Evolutionary conservation across 2,888 invertebrate species (phyloP).

Genomic region (Nomada ferruginata): DNA sequence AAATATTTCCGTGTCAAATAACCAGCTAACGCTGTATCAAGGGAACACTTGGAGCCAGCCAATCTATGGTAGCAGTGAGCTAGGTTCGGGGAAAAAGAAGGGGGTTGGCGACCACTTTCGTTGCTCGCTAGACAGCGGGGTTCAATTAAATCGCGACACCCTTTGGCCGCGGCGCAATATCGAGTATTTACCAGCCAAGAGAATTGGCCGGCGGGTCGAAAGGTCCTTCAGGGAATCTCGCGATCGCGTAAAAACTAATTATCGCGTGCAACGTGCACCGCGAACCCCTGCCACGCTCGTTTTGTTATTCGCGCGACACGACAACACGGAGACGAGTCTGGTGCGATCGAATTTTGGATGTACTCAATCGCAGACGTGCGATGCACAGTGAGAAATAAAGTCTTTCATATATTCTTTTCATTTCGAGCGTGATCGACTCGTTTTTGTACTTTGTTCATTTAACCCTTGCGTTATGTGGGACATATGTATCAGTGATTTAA

Average conservation of each 20-base stretch:
- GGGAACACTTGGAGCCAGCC: background rate
- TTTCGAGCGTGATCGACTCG: no score
- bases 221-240: constrained; percentile 59
- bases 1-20: constrained; percentile 1
- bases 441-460: no score
- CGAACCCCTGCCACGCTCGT: constrained; percentile 37
- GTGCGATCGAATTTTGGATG: no score
- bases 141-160: constrained; percentile 63
- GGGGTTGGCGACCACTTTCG: constrained; percentile 29
- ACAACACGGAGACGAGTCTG: background rate
- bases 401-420: no score
- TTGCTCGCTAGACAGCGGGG: constrained; percentile 43
- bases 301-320: constrained; percentile 35
- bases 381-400: no score
- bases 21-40: constrained; percentile 1
- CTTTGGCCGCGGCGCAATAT: constrained; percentile 54
- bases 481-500: no score
- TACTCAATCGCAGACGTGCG: no score
- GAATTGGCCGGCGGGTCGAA: constrained; percentile 50
- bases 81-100: background rate
- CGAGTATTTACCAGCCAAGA: constrained; percentile 57
- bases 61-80: constrained; percentile 19
- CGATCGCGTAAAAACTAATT: constrained; percentile 62
- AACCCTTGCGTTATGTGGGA: no score
- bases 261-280: constrained; percentile 26